A percentile compares a stretch with the other conserved stretches of the same genome.
phyloP scores from a whole-genome alignment of 2,113 vertebrate genomes.

The Neoarius graeffei region DNA sequence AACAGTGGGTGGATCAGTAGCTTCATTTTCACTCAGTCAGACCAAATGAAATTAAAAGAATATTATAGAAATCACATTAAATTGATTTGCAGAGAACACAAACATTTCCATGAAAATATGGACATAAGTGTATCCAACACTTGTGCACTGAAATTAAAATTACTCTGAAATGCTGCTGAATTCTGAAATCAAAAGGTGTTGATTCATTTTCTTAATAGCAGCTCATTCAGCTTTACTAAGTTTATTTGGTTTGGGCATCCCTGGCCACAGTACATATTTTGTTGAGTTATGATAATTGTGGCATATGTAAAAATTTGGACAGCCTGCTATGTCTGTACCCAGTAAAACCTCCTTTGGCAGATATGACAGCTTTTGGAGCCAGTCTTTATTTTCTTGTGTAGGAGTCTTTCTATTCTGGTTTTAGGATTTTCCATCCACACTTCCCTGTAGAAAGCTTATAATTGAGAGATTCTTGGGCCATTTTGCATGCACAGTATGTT shows the following conservation, averaged over 20 bases:
- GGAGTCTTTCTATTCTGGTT: background rate
- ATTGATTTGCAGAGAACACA: background rate
- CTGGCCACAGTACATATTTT: background rate
- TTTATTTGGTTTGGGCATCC: background rate
- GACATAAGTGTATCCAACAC: background rate
- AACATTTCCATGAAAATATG: background rate
- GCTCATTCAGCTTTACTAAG: background rate
- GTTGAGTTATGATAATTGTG: background rate
- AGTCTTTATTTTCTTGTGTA: too few species aligned
- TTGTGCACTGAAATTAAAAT: background rate
- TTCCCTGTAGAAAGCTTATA: background rate
- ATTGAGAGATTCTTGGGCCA: background rate
- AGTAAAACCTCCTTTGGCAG: background rate
- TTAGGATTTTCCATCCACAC: background rate
- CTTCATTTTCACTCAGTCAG: background rate
- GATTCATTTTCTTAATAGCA: background rate
- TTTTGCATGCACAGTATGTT: background rate
- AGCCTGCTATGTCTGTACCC: background rate
- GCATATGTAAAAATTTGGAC: background rate
- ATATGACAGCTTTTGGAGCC: too few species aligned
- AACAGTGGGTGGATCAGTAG: background rate
- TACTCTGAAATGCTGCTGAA: background rate
- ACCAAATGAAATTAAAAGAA: background rate
- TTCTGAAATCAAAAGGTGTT: background rate
- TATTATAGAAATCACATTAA: background rate